These are phyloP conservation scores for Pseudomugil tenellus DNA, from an alignment of 2,797 vertebrate species.

Conservation along the genomic window DNA sequence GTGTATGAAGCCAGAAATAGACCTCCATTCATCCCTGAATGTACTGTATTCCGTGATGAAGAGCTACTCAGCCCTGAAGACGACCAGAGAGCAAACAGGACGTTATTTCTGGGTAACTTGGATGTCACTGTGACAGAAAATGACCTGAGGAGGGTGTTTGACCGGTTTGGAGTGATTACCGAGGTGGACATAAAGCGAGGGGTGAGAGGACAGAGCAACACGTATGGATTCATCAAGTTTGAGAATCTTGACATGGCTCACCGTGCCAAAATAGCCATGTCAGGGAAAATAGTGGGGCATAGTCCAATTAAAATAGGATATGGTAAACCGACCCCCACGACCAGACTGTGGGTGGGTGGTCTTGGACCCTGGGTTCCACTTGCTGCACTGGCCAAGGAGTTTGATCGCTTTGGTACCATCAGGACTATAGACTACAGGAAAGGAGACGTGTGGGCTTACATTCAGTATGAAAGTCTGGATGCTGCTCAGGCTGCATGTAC, in stretches of 20 bases:
- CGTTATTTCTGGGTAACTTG: conserved; percentile 95
- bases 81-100: conserved; percentile 95
- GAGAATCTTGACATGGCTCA: conserved; percentile 99
- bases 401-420: conserved; percentile 98
- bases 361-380: conserved; percentile 95
- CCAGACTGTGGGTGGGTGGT: conserved; percentile 96
- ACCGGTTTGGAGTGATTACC: conserved; percentile 94
- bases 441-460: conserved; percentile 96
- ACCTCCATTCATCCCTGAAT: conserved; percentile 86
- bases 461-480: conserved; percentile 98
- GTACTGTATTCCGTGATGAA: conserved; percentile 89
- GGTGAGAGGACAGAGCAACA: conserved; percentile 89
- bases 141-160: conserved; percentile 91
- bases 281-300: conserved; percentile 92
- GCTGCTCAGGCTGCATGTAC: conserved; percentile 95
- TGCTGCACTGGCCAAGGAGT: conserved; percentile 93
- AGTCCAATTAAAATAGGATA: conserved; percentile 97
- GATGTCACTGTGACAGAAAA: conserved; percentile 92
- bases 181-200: conserved; percentile 97
- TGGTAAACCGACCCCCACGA: conserved; percentile 95
- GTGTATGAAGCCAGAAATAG: conserved; percentile 89
- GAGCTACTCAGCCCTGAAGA: conserved; percentile 92
- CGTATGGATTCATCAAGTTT: conserved; percentile 97
- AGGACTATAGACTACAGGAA: conserved; percentile 97
- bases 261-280: conserved; percentile 94